These are phyloP conservation scores for Melanotus villosus DNA, from an alignment of 2,888 invertebrate species.

Conservation along the genomic window DNA sequence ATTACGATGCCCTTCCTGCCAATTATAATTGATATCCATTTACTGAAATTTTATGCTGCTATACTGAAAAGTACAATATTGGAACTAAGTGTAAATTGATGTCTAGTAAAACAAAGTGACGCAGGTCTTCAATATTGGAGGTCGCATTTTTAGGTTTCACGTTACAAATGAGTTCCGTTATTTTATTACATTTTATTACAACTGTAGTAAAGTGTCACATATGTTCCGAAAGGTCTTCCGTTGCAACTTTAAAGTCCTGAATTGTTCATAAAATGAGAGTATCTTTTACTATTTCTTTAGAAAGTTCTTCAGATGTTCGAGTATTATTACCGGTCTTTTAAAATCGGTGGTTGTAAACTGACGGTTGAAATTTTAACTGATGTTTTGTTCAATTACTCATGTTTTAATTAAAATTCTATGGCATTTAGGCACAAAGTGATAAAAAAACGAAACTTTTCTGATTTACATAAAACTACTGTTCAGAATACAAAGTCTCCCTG, in stretches of 20 bases:
- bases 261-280: background rate
- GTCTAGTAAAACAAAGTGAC: slow-evolving; percentile 6
- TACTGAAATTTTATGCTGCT: slow-evolving; percentile 1
- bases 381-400: too few species aligned
- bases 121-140: background rate
- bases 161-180: slow-evolving; percentile 15
- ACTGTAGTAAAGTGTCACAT: slow-evolving; percentile 20
- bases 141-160: slow-evolving; percentile 7
- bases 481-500: too few species aligned
- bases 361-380: too few species aligned
- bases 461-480: too few species aligned
- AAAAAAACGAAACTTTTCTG: too few species aligned
- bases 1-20: background rate
- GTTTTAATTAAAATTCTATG: too few species aligned
- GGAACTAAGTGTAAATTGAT: slow-evolving; percentile 19
- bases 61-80: background rate
- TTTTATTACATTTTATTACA: slow-evolving; percentile 8
- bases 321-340: background rate
- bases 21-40: background rate
- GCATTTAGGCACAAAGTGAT: too few species aligned
- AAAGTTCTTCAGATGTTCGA: background rate
- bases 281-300: background rate
- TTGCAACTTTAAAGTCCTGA: background rate
- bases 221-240: slow-evolving; percentile 7
- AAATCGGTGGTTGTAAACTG: background rate